phyloP scores from a whole-genome alignment of 2,797 vertebrate genomes.

The Kryptolebias ocellatus region DNA sequence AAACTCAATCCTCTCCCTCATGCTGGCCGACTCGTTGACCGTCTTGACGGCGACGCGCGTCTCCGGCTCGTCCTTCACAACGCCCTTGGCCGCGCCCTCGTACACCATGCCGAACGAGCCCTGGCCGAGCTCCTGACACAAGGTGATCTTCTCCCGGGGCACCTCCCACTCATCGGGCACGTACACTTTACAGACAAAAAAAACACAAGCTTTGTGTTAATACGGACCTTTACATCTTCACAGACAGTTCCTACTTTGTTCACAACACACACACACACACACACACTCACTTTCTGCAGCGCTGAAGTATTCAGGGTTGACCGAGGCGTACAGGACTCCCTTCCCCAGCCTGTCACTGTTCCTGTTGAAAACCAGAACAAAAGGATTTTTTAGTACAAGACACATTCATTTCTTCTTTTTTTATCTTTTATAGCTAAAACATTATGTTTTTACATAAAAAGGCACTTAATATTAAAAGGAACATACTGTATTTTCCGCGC shows the following conservation, averaged over 20 bases:
- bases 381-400: no score
- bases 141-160: slow-evolving; percentile 92
- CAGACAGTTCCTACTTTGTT: background rate
- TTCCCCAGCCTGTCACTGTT: slow-evolving; percentile 93
- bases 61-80: slow-evolving; percentile 94
- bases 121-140: slow-evolving; percentile 94
- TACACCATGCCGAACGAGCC: slow-evolving; percentile 99
- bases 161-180: slow-evolving; percentile 99
- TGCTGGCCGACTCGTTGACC: slow-evolving; percentile 95
- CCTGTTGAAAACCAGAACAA: slow-evolving; percentile 68
- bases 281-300: slow-evolving; percentile 93
- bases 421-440: background rate
- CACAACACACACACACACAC: background rate
- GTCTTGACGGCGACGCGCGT: slow-evolving; percentile 97
- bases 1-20: slow-evolving; percentile 97
- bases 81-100: slow-evolving; percentile 94
- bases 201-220: background rate
- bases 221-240: background rate
- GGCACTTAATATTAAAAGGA: no score
- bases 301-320: slow-evolving; percentile 98
- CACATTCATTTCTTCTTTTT: no score
- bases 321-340: slow-evolving; percentile 96
- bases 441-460: no score
- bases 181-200: slow-evolving; percentile 83
- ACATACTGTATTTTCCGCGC: no score